Evolutionary conservation across 2,888 invertebrate species (phyloP).

Genomic region (Proisotoma minuta): DNA sequence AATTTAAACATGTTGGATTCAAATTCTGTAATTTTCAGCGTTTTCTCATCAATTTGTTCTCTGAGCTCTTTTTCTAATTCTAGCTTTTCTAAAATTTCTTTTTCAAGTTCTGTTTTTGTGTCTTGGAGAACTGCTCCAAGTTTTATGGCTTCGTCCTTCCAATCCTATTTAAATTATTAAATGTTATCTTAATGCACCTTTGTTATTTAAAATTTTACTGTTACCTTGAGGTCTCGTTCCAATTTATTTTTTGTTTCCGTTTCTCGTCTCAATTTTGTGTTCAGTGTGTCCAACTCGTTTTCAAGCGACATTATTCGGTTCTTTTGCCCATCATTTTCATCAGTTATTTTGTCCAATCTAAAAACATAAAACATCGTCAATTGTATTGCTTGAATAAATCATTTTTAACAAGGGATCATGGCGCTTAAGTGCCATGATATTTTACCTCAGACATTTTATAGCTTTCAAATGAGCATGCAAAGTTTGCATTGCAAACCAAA

Average conservation of each 20-base stretch:
- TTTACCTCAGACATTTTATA: too few species aligned
- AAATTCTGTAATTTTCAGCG: background rate
- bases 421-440: too few species aligned
- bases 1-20: background rate
- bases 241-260: background rate
- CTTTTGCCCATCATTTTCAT: background rate
- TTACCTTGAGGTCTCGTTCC: background rate
- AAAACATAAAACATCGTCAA: too few species aligned
- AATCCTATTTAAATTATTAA: background rate
- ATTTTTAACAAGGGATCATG: too few species aligned
- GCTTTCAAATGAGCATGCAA: background rate
- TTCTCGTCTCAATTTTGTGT: background rate
- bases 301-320: background rate
- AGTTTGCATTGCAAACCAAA: background rate
- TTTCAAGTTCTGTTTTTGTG: constrained; percentile 4
- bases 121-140: background rate
- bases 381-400: too few species aligned
- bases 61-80: background rate
- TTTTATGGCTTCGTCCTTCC: constrained; percentile 1
- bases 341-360: too few species aligned
- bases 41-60: background rate
- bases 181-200: background rate
- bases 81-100: background rate
- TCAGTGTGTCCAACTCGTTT: background rate
- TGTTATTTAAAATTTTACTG: background rate